A percentile compares a stretch with the other conserved stretches of the same genome.
Conservation (phyloP, 2,888 invertebrate genomes). For the Ommatoiulus sabulosus region DNA sequence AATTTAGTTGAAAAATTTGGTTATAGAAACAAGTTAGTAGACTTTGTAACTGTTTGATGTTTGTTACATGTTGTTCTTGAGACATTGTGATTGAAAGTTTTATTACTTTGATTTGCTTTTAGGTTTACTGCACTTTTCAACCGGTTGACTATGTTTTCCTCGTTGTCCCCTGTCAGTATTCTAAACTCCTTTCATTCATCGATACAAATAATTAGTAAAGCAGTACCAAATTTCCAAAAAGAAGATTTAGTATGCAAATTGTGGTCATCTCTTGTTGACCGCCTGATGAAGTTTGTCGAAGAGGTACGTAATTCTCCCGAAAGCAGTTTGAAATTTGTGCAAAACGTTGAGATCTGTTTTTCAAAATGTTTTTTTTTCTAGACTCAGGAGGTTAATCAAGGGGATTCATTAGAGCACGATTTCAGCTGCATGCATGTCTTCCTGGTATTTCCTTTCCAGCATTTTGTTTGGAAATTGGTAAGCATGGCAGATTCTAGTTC, state of each 20-base stretch:
- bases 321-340: not conserved
- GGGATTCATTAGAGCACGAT: constrained; percentile 58
- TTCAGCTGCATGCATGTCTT: constrained; percentile 57
- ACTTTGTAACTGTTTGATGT: not conserved
- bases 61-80: not conserved
- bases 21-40: not conserved
- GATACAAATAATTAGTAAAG: not conserved
- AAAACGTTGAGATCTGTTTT: not conserved
- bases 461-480: constrained; percentile 52
- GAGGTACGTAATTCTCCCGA: not conserved
- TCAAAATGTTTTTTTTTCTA: constrained; percentile 28
- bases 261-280: not conserved
- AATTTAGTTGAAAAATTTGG: not conserved
- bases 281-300: not conserved
- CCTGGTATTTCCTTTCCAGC: constrained; percentile 57
- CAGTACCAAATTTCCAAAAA: not conserved
- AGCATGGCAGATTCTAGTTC: no score
- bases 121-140: constrained; percentile 32
- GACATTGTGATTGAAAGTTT: not conserved
- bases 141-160: not conserved
- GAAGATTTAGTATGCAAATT: constrained; percentile 20
- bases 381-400: constrained; percentile 58
- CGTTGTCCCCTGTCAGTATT: not conserved
- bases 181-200: not conserved
- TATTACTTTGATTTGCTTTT: not conserved